Evolutionary conservation across 2,888 invertebrate genomes (phyloP), one percentile per base, ranked within the genome.

Genomic region (Fragum whitleyi): DNA sequence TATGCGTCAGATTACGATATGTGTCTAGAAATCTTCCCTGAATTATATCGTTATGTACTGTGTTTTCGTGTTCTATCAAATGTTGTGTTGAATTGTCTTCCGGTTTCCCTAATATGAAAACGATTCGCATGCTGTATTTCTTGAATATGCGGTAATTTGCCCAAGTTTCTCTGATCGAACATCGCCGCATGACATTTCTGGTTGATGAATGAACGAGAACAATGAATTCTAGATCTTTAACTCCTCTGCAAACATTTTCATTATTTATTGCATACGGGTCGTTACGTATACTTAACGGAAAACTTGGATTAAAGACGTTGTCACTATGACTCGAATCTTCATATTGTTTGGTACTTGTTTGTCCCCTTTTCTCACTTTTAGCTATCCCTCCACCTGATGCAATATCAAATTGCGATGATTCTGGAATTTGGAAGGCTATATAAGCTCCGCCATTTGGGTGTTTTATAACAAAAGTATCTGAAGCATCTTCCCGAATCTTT

Each of bases 1-100:
- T 92, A 57, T 87, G 86, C 5, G 91, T 92, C 28, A 91, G 79
- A 79, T 92, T 91, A 29, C 69, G 83, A 74, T 90, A 91, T 0
- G 88, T 72, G 69, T 91, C 91, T 19, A 77, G 21, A 76, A 91
- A 92, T 9, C 89, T 72, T 1, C 91, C 91, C 70, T 92, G 91
- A n/a, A 92, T 85, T 16, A 91, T 88, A 72, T 92, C 92, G 5
- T 83, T 77, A 71, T 89, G 85, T 0, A 88, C 59, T 0, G 76
- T 57, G 57, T 83, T 88, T 73, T 91, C 91, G 47, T 89, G 88
- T 73, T 90, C 88, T n/a, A 92, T 83, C 28, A 83, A 68, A 0
- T 78, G 57, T 78, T 90, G 90, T 3, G 85, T 83, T 3, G 82
- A 69, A 14, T 71, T 73, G 61, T 88, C 79, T 29, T 61, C 36